phyloP scores from a whole-genome alignment of 2,113 vertebrate genomes.

The Poicephalus meyeri region DNA sequence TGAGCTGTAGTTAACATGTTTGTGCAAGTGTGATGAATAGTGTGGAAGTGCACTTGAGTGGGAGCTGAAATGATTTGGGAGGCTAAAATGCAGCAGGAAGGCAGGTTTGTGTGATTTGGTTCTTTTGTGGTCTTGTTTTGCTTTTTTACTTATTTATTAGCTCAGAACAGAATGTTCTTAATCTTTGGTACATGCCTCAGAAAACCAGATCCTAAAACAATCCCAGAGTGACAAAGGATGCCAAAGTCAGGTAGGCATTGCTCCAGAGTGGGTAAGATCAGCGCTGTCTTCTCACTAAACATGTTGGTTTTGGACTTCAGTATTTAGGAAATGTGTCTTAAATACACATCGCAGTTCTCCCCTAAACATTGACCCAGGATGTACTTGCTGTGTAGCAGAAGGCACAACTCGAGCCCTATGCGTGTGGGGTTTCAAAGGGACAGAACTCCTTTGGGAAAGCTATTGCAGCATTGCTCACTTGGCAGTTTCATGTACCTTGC shows the following conservation, averaged over 20 bases:
- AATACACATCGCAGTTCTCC: not conserved
- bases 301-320: not conserved
- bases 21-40: not conserved
- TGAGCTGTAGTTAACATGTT: not conserved
- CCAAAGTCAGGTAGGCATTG: not conserved
- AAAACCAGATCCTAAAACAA: not conserved
- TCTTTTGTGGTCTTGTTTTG: not conserved
- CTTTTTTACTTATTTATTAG: conserved; percentile 23
- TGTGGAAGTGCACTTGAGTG: not conserved
- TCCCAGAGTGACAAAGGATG: not conserved
- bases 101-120: not conserved
- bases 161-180: not conserved
- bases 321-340: not conserved
- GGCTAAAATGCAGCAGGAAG: not conserved
- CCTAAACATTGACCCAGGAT: not conserved
- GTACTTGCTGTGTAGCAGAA: not conserved
- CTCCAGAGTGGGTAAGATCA: not conserved
- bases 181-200: not conserved
- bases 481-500: not conserved
- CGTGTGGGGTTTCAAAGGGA: not conserved
- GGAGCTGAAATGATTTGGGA: not conserved
- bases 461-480: not conserved
- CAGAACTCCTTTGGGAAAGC: not conserved
- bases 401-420: not conserved
- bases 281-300: rapidly evolving